Evolutionary conservation across 2,888 invertebrate species (phyloP), one percentile per base, ranked within the genome.

Genomic region (Mellilla xanthometata): DNA sequence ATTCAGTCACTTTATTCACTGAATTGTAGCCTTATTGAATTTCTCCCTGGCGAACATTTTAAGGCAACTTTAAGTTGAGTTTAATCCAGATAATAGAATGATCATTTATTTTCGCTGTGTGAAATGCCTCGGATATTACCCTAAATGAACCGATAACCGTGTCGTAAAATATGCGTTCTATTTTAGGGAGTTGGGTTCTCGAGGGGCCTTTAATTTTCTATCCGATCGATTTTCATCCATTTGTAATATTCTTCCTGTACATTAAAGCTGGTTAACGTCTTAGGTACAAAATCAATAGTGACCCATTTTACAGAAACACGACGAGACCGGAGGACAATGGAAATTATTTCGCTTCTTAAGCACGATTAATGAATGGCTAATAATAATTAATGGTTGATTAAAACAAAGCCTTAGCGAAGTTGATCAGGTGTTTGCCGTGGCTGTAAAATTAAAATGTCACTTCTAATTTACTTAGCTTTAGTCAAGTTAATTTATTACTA

Each of bases 1-100:
- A 81, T 84, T 77, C 54, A 52, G 66, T 72, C 72, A 73, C 74
- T 76, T 76, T 79, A 75, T 81, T 73, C 75, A 73, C 72, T 73
- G 68, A 71, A 62, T 60, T 68, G 66, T 65, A 66, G 64, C 65
- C 63, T 76, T 77, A 76, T 79, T 77, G 71, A 70, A 71, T 62
- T 68, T 68, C 65, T 64, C 42, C 47, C 29, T 30, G n/a, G n/a
- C 49, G 24, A 35, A 36, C 30, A 47, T 39, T 55, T 27, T 30
- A 30, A 12, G 19, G 10, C 13, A 12, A 13, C 33, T 38, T 39
- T 47, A 31, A 4, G 9, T 9, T 1, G 5, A 2, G n/a, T 8
- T 2, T 12, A 7, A 10, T 26, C 6, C 9, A 9, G 12, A 26
- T 26, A 39, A 23, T 31, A 23, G 10, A 9, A 10, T 26, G 24